These are phyloP conservation scores for Oscheius sp. DNA, from an alignment of 2,888 invertebrate genomes.

Conservation along the genomic window DNA sequence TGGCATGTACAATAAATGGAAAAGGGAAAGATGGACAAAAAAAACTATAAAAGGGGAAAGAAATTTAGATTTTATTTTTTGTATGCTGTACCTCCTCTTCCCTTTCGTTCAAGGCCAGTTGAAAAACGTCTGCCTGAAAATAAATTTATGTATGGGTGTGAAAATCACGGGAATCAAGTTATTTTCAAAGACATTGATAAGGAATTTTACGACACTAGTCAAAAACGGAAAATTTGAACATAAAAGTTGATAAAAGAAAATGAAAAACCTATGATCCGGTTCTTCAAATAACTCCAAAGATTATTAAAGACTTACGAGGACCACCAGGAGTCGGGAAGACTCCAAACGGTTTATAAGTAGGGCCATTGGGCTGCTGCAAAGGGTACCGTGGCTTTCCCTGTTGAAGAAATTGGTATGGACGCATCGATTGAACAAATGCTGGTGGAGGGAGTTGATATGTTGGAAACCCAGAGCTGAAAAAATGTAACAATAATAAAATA, in stretches of 20 bases:
- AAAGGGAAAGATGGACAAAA: not conserved
- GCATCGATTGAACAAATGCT: too few relatives aligned
- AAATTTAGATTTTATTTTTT: not conserved
- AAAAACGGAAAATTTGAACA: not conserved
- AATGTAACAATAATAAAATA: too few relatives aligned
- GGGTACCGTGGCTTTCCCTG: too few relatives aligned
- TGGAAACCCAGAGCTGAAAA: too few relatives aligned
- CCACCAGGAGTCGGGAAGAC: too few relatives aligned
- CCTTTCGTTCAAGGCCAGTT: not conserved
- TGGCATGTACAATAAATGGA: not conserved
- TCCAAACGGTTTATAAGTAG: too few relatives aligned
- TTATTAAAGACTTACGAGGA: too few relatives aligned
- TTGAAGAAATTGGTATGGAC: too few relatives aligned
- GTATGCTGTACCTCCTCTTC: not conserved
- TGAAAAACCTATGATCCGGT: too few relatives aligned
- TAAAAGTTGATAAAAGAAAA: not conserved
- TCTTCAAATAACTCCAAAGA: too few relatives aligned
- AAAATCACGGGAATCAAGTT: slow-evolving; percentile 19
- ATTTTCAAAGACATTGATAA: slow-evolving; percentile 21
- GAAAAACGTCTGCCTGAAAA: not conserved
- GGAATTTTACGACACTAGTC: slow-evolving; percentile 3
- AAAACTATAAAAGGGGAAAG: not conserved
- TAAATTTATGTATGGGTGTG: not conserved
- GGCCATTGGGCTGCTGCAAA: too few relatives aligned
- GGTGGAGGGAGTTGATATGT: too few relatives aligned